A percentile compares a stretch with the other conserved stretches of the same genome.
These are phyloP conservation scores for Zaprionus taronus DNA, from an alignment of 1,140 invertebrate genomes.

Conservation along the genomic window DNA sequence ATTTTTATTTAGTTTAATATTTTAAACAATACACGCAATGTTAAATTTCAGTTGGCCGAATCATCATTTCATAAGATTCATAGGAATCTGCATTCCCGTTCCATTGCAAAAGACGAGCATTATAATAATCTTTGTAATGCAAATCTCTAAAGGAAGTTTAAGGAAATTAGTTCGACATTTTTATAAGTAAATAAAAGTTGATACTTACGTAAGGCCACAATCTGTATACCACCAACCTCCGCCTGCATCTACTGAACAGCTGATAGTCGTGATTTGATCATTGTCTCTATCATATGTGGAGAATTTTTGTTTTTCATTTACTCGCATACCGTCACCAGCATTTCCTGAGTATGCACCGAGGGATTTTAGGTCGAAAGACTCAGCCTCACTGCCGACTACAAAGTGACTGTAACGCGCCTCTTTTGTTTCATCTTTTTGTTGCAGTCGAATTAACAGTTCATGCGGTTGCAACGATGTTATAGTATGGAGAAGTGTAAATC, in stretches of 20 bases:
- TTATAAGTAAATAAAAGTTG: not conserved
- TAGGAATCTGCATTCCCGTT: not conserved
- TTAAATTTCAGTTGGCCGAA: constrained; percentile 6
- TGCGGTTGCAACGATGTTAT: constrained; percentile 7
- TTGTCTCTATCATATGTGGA: constrained; percentile 17
- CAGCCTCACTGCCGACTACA: not conserved
- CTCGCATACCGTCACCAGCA: constrained; percentile 21
- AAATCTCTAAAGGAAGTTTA: constrained; percentile 11
- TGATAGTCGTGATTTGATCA: not conserved
- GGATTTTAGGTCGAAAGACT: not conserved
- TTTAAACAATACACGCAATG: not conserved
- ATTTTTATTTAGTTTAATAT: not conserved
- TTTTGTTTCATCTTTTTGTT: rapidly evolving
- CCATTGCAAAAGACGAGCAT: not conserved
- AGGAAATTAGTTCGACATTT: not conserved
- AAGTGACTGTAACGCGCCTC: constrained; percentile 13
- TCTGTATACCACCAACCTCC: constrained; percentile 19
- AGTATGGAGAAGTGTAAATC: constrained; percentile 5
- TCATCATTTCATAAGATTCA: constrained; percentile 4
- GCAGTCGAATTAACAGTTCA: constrained; percentile 16
- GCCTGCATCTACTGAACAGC: not conserved
- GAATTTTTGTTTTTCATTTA: constrained; percentile 6
- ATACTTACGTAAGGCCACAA: constrained; percentile 8
- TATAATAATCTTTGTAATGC: not conserved
- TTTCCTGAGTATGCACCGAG: constrained; percentile 7